A percentile compares a stretch with the other conserved stretches of the same genome.
These are phyloP conservation scores for Sinotaia quadrata DNA, from an alignment of 2,888 invertebrate genomes.

Conservation along the genomic window DNA sequence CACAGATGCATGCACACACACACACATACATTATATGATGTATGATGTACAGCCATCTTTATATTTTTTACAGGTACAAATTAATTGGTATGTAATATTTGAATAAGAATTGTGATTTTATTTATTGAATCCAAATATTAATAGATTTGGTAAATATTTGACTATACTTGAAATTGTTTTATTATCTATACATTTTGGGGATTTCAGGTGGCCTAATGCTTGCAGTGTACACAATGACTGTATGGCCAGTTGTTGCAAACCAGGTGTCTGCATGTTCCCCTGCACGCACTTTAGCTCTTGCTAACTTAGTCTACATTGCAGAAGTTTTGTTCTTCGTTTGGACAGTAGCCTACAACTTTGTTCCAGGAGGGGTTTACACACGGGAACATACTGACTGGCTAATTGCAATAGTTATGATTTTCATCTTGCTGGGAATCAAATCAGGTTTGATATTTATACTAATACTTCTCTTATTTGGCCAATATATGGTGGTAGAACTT, in stretches of 20 bases:
- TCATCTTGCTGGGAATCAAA: conserved; percentile 56
- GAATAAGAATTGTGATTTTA: neutral
- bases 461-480: no score
- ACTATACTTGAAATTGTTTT: neutral
- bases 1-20: no score
- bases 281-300: conserved; percentile 58
- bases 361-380: conserved; percentile 72
- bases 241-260: conserved; percentile 68
- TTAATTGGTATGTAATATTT: no score
- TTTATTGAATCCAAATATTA: neutral
- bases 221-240: conserved; percentile 65
- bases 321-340: conserved; percentile 71
- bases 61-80: no score
- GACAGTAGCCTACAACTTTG: conserved; percentile 73
- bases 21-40: no score
- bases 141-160: neutral
- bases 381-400: conserved; percentile 70
- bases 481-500: no score
- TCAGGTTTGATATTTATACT: conserved; percentile 46
- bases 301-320: conserved; percentile 62
- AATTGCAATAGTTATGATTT: conserved; percentile 57
- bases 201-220: conserved; percentile 64
- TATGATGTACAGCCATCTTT: no score
- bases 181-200: neutral
- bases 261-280: conserved; percentile 61